Evolutionary conservation across 2,888 invertebrate genomes (phyloP).

Genomic region (Ctenicera cuprea): DNA sequence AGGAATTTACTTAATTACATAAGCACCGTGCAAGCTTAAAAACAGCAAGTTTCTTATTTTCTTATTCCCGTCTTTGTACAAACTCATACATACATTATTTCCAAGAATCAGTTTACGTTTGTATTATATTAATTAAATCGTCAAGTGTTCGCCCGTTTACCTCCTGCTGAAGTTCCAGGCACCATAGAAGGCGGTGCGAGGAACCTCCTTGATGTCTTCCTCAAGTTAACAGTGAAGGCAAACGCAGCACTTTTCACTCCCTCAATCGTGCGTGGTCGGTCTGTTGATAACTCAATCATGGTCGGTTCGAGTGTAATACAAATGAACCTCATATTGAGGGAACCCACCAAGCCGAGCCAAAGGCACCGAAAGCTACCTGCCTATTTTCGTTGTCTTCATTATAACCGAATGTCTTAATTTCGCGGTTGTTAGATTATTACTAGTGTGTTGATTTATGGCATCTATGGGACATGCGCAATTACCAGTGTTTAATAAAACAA

Average conservation of each 20-base stretch:
- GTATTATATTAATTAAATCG: too few relatives aligned
- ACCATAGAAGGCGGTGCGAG: background rate
- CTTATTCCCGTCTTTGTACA: too few relatives aligned
- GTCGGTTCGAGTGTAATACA: background rate
- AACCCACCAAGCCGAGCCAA: background rate
- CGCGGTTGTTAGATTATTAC: background rate
- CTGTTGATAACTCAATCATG: constrained; percentile 14
- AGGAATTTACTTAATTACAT: too few relatives aligned
- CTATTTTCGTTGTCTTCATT: background rate
- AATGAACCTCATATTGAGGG: background rate
- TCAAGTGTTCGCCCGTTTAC: too few relatives aligned
- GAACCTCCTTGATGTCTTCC: background rate
- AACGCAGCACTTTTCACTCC: background rate
- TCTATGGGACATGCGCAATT: too few relatives aligned
- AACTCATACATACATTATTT: too few relatives aligned
- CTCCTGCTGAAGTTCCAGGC: too few relatives aligned
- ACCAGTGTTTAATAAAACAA: too few relatives aligned
- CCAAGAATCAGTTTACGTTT: too few relatives aligned
- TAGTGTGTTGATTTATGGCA: background rate
- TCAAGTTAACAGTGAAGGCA: background rate
- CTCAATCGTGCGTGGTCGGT: constrained; percentile 8
- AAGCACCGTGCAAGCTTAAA: too few relatives aligned
- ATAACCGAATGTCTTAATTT: background rate
- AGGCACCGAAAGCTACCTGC: background rate
- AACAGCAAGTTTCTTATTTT: too few relatives aligned